These are phyloP conservation scores for Neoitamus cyanurus DNA, from an alignment of 2,888 invertebrate species.

Conservation along the genomic window DNA sequence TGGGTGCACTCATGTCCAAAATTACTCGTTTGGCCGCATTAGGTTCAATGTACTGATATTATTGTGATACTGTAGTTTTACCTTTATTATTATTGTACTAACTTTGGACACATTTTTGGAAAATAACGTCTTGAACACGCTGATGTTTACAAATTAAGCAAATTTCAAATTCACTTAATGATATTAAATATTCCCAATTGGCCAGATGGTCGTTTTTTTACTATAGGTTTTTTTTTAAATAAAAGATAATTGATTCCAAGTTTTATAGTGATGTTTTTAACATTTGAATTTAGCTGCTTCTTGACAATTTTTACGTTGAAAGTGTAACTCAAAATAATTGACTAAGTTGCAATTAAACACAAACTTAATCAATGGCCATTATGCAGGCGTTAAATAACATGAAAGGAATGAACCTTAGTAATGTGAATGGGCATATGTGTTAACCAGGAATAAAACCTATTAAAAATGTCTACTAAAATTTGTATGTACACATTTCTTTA, in stretches of 20 bases:
- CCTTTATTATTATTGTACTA: not conserved
- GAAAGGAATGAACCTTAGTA: too few relatives aligned
- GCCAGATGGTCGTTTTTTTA: not conserved
- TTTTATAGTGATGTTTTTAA: not conserved
- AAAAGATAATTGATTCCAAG: not conserved
- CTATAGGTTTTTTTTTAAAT: not conserved
- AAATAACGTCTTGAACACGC: not conserved
- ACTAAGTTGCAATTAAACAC: not conserved
- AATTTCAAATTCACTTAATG: not conserved
- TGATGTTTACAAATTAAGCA: not conserved
- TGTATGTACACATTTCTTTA: too few relatives aligned
- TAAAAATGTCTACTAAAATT: too few relatives aligned
- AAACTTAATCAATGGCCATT: not conserved
- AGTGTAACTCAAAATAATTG: not conserved
- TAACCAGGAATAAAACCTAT: too few relatives aligned
- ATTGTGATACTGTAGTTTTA: not conserved
- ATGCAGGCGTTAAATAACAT: too few relatives aligned
- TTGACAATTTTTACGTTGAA: not conserved
- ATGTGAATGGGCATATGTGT: too few relatives aligned
- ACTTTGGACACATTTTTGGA: not conserved
- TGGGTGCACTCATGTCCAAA: constrained; percentile 12
- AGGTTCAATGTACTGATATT: not conserved
- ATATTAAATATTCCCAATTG: not conserved
- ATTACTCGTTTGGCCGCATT: not conserved
- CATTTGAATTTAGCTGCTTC: not conserved